These are phyloP conservation scores for Zaprionus lachaisei DNA, from an alignment of 1,140 invertebrate species.

Conservation along the genomic window DNA sequence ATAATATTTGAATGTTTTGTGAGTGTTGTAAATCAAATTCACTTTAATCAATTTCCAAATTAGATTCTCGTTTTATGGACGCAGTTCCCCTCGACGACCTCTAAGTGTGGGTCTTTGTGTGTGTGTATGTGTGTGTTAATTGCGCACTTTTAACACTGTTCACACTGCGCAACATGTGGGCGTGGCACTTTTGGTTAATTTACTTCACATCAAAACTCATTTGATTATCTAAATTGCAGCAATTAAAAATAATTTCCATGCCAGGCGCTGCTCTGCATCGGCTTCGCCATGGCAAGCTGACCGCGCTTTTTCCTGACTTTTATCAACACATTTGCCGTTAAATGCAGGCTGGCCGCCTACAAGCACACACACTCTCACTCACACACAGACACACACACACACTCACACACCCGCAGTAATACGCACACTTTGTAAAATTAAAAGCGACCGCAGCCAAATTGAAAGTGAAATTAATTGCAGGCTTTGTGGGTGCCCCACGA, in stretches of 20 bases:
- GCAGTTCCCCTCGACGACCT: neutral
- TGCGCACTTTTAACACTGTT: constrained; percentile 31
- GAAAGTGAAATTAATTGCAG: constrained; percentile 84
- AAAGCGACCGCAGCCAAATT: constrained; percentile 70
- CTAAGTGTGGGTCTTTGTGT: neutral
- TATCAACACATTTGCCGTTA: constrained; percentile 60
- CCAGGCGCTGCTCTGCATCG: constrained; percentile 9
- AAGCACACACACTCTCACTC: constrained; percentile 14
- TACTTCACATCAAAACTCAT: constrained; percentile 69
- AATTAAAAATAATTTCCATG: constrained; percentile 83
- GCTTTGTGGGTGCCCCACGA: constrained; percentile 42
- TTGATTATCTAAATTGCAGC: constrained; percentile 80
- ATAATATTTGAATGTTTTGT: neutral
- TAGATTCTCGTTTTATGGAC: neutral
- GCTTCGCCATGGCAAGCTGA: neutral
- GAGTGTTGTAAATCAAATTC: neutral
- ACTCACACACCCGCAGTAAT: neutral
- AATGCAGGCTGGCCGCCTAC: constrained; percentile 47
- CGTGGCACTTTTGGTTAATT: constrained; percentile 46
- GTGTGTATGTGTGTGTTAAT: constrained; percentile 29
- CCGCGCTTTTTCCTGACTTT: constrained; percentile 24
- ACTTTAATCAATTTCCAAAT: neutral
- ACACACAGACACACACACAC: constrained; percentile 10
- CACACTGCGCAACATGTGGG: constrained; percentile 31
- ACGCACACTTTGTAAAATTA: constrained; percentile 40